These are phyloP conservation scores for Torymus aiolomorphi DNA, from an alignment of 2,888 invertebrate species.

Conservation along the genomic window DNA sequence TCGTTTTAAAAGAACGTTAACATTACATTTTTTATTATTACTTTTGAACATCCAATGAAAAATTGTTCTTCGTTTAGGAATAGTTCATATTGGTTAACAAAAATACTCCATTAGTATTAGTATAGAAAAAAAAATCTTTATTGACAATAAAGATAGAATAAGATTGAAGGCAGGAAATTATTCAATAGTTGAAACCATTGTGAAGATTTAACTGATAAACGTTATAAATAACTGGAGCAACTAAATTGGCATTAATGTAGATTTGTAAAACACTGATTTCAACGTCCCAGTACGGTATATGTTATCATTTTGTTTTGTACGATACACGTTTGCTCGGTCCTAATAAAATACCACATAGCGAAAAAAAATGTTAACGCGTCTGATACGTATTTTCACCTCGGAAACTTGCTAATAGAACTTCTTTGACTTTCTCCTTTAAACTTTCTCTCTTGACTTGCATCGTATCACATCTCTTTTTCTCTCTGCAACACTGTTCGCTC, in stretches of 20 bases:
- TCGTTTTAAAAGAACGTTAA: too few species aligned
- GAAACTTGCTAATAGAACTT: slow-evolving; percentile 48
- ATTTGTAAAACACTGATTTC: too few species aligned
- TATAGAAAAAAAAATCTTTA: too few species aligned
- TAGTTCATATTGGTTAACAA: too few species aligned
- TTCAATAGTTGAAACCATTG: neutral
- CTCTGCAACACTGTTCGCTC: neutral
- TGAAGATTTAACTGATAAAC: neutral
- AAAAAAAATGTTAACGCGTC: slow-evolving; percentile 26
- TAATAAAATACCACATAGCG: neutral
- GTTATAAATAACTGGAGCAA: too few species aligned
- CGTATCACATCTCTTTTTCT: slow-evolving; percentile 25
- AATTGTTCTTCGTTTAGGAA: too few species aligned
- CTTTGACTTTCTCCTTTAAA: slow-evolving; percentile 53
- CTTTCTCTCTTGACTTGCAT: slow-evolving; percentile 42
- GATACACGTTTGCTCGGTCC: neutral
- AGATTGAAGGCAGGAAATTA: neutral
- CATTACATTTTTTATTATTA: too few species aligned
- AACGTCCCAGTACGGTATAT: too few species aligned
- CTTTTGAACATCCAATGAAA: too few species aligned
- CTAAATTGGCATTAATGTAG: too few species aligned
- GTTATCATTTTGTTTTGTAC: neutral
- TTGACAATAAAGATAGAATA: too few species aligned
- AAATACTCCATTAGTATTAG: too few species aligned
- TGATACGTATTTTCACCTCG: slow-evolving; percentile 54